A percentile compares a stretch with the other conserved stretches of the same genome.
These are phyloP conservation scores for Tympanoctomys barrerae DNA, from an alignment of 2,797 vertebrate species.

Conservation along the genomic window DNA sequence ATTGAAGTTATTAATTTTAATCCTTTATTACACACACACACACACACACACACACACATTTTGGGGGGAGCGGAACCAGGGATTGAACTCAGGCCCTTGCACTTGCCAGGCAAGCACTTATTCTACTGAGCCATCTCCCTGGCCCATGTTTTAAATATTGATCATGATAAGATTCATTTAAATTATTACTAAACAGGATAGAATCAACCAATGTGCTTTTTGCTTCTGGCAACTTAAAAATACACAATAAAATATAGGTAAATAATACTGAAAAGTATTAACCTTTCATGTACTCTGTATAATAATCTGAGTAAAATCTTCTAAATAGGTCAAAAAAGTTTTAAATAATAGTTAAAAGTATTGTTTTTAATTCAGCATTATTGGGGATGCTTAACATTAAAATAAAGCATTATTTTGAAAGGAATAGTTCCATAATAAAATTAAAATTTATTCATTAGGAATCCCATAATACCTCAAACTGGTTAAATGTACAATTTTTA, in stretches of 20 bases:
- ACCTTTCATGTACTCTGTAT: conserved; percentile 51
- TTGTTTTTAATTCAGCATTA: neutral
- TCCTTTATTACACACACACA: neutral
- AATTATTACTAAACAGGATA: conserved; percentile 51
- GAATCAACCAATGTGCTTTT: conserved; percentile 44
- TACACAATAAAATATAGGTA: conserved; percentile 21
- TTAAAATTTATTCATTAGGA: conserved; percentile 51
- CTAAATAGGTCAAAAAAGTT: neutral
- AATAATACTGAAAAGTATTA: conserved; percentile 13
- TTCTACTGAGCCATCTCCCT: too few species aligned
- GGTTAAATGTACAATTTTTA: conserved; percentile 36
- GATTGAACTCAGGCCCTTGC: too few species aligned
- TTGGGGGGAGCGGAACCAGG: too few species aligned
- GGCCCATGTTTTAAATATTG: conserved; percentile 31
- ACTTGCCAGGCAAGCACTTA: too few species aligned
- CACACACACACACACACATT: too few species aligned
- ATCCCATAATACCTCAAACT: neutral
- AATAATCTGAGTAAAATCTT: conserved; percentile 56
- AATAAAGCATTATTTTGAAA: conserved; percentile 57
- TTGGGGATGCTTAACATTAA: neutral
- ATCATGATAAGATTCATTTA: neutral
- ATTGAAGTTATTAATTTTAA: conserved; percentile 46
- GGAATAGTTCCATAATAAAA: conserved; percentile 37
- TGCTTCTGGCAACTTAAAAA: conserved; percentile 47
- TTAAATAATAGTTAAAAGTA: conserved; percentile 52